Evolutionary conservation across 2,797 vertebrate species (phyloP), one percentile per base, ranked within the genome.

Genomic region (Pipistrellus pygmaeus): DNA sequence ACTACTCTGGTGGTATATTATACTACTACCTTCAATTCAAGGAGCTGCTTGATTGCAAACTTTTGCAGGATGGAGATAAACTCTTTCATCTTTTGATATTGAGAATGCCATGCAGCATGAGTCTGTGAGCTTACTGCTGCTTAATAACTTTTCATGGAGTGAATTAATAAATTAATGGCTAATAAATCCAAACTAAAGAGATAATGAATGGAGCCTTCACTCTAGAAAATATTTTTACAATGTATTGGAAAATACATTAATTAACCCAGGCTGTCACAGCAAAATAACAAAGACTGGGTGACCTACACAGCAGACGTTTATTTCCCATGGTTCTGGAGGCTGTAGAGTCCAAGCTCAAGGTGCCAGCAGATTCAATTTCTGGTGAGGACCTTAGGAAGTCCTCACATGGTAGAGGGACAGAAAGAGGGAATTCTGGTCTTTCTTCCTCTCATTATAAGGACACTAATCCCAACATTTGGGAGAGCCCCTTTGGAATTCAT

Each of bases 141-240:
- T 21, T 57, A 13, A 38, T 41, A 69, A 32, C 21, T 66, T 44
- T 21, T 75, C 57, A 38, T 3, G 15, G 15, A 35, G 55, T 35
- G 15, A 53, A 46, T 30, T 76, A n/a, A 77, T 44, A 51, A 75
- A 76, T 55, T 20, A 86, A 46, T 66, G n/a, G 27, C 21, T 57
- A 46, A 20, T 41, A 8, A 51, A 53, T 85, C 30, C 23, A 48
- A 27, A 25, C 44, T 53, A 72, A 76, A 4, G 30, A 60, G n/a
- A 32, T 44, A 57, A 66, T 5, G 3, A 62, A 12, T 48, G 38
- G 12, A 41, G 7, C 21, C 21, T 21, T 78, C 51, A 41, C n/a
- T 38, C 51, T 75, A 92, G 72, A 80, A 95, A 92, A 62, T 35
- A 44, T 32, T 68, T 91, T 62, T 62, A n/a, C 5, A 64, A 46